Conservation (phyloP, 1,140 invertebrate species). For the Ericerus pela region DNA sequence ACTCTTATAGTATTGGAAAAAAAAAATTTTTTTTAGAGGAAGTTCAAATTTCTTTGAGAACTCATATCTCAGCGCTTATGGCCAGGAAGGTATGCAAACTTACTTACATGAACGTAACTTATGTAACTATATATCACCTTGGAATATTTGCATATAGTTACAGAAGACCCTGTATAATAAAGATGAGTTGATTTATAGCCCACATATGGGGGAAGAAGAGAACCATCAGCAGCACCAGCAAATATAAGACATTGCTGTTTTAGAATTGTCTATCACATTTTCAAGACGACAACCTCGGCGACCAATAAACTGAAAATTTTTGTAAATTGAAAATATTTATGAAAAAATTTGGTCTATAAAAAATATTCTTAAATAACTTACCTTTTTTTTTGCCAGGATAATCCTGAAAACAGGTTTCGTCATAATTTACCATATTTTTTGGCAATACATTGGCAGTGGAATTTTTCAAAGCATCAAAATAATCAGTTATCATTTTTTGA, state of each 20-base stretch:
- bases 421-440: constrained; percentile 31
- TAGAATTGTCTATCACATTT: constrained; percentile 16
- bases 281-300: too few species aligned
- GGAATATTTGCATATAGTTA: too few species aligned
- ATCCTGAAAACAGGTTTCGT: constrained; percentile 33
- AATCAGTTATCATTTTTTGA: constrained; percentile 21
- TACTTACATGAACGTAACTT: too few species aligned
- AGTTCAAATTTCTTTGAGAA: too few species aligned
- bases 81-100: too few species aligned
- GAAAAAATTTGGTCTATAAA: constrained; percentile 22
- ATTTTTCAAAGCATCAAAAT: constrained; percentile 25
- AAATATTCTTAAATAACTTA: constrained; percentile 25
- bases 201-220: constrained; percentile 26
- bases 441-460: constrained; percentile 26
- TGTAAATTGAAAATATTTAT: constrained; percentile 7
- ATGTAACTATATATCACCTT: too few species aligned
- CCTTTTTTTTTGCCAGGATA: constrained; percentile 27
- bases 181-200: constrained; percentile 29
- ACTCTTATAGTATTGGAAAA: too few species aligned
- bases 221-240: constrained; percentile 13
- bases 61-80: too few species aligned
- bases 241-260: constrained; percentile 17
- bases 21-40: too few species aligned
- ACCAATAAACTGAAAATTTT: too few species aligned
- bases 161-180: too few species aligned